Base-by-base conservation (phyloP, 2,888 invertebrate genomes). In the Trichopria drosophilae region DNA sequence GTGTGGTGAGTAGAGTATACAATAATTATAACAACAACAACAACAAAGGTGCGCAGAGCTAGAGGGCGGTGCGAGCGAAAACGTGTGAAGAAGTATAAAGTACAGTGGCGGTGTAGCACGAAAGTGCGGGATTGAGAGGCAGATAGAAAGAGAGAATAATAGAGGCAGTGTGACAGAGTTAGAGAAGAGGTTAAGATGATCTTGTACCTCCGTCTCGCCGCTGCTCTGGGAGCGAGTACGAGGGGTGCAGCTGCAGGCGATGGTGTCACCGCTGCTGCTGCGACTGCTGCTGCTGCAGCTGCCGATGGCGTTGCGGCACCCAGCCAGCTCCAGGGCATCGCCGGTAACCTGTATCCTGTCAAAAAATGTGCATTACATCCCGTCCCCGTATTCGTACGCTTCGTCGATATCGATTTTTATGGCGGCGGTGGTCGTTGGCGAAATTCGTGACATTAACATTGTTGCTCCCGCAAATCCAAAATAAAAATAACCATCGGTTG, bases 241-340 rank as follows among this genome's bases (percentile, higher is more conserved):
- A 87, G 83, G 78, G 82, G 84, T 65, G 75, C 68, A 75, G 82
- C 78, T 75, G 81, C 79, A 67, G 82, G 81, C 73, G 82, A 79
- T 72, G 73, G 72, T 57, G 81, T 79, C 68, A 81, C 80, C 75
- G 81, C 73, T 79, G 76, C 71, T 78, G 76, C 80, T 82, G 72
- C 80, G 72, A 72, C 81, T 66, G 82, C 82, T 64, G 84, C 80
- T 60, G 84, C 81, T 64, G 84, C 82, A 65, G 79, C 75, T 66
- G 78, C 76, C 67, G 79, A 76, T 65, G 80, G 77, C 65, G 79
- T 76, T 57, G 81, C 73, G 55, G 77, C 76, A 58, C 81, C 80
- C 78, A 87, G 81, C 84, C 86, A 87, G 77, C 86, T 86, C 87
- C 87, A 87, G 77, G 86, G 77, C 80, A 84, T 81, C 79, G 86